phyloP scores from a whole-genome alignment of 2,888 invertebrate species.

The Drosophila hamatofila region DNA sequence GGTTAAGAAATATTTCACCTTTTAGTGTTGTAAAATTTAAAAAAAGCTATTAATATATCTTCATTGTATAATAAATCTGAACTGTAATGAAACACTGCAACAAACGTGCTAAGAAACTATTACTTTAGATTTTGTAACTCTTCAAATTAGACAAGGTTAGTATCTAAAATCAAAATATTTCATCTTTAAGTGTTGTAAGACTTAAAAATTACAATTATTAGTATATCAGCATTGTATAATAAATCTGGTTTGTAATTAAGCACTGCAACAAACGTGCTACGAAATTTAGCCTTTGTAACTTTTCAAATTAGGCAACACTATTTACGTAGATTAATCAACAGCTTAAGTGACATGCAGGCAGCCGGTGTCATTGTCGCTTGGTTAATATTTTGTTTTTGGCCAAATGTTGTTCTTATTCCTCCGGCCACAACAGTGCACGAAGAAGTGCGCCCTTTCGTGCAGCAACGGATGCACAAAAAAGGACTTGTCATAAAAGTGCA shows the following conservation, averaged over 20 bases:
- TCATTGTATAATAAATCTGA: neutral
- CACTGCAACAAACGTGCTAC: neutral
- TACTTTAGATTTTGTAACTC: neutral
- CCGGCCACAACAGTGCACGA: constrained; percentile 13
- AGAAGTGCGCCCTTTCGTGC: constrained; percentile 40
- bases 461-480: constrained; percentile 15
- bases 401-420: constrained; percentile 11
- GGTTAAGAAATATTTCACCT: neutral
- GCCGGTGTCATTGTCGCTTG: constrained; percentile 28
- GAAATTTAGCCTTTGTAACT: neutral
- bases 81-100: neutral
- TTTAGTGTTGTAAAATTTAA: neutral
- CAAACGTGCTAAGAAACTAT: neutral
- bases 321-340: neutral
- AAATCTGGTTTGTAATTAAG: neutral
- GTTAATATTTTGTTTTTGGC: constrained; percentile 13
- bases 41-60: neutral
- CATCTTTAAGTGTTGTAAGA: neutral
- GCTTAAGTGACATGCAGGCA: neutral
- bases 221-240: neutral
- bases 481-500: constrained; percentile 55
- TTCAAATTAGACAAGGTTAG: neutral
- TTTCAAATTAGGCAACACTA: neutral
- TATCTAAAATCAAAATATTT: neutral
- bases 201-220: too few relatives aligned